These are phyloP conservation scores for Lethenteron camtschaticum DNA, from an alignment of 2,113 vertebrate species.

Conservation along the genomic window DNA sequence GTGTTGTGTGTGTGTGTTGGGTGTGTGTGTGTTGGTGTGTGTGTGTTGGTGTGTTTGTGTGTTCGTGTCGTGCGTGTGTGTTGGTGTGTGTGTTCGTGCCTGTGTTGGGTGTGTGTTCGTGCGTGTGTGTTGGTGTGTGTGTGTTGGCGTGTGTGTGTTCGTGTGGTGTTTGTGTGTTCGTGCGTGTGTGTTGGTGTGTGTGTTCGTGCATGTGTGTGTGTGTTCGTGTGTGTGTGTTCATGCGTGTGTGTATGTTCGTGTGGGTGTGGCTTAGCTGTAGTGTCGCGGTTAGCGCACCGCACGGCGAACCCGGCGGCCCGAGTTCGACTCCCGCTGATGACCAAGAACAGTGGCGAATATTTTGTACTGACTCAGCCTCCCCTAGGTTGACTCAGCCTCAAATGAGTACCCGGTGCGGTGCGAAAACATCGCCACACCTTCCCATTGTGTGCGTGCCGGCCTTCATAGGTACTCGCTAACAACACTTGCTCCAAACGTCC, in stretches of 20 bases:
- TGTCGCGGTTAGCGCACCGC: no score
- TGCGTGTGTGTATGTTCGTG: background rate
- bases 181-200: background rate
- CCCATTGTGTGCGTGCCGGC: no score
- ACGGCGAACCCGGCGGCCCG: no score
- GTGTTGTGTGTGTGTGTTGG: background rate
- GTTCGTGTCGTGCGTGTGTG: background rate
- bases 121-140: background rate
- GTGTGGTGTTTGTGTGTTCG: background rate
- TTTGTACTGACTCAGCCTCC: no score
- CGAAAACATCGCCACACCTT: no score
- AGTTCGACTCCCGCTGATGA: no score
- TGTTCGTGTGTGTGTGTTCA: background rate
- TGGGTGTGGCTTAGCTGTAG: no score
- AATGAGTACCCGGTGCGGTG: no score
- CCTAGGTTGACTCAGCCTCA: no score
- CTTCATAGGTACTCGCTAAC: no score
- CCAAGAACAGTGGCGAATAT: no score
- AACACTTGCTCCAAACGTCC: no score
- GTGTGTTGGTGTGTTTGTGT: background rate
- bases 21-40: conserved; percentile 1
- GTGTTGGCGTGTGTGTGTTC: background rate
- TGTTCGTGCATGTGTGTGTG: background rate
- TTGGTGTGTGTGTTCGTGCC: background rate
- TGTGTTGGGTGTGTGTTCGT: background rate